These are phyloP conservation scores for Colostygia pectinataria DNA, from an alignment of 2,888 invertebrate species.

Conservation along the genomic window DNA sequence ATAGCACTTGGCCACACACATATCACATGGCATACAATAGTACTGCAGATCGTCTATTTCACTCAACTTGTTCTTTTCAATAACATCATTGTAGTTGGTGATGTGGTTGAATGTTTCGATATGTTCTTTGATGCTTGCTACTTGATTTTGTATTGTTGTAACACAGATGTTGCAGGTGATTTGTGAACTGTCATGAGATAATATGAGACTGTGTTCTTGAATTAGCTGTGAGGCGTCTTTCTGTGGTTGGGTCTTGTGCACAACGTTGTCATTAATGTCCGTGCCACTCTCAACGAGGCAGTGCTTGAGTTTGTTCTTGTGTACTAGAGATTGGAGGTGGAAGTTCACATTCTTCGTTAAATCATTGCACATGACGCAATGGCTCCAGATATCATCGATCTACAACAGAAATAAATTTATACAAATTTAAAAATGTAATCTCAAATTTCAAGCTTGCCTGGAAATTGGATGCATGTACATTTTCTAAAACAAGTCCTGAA, in stretches of 20 bases:
- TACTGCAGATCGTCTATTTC: constrained; percentile 11
- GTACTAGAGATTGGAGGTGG: constrained; percentile 24
- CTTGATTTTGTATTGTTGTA: constrained; percentile 9
- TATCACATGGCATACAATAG: constrained; percentile 22
- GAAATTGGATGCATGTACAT: too few relatives aligned
- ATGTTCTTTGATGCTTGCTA: constrained; percentile 9
- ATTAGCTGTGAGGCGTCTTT: constrained; percentile 6
- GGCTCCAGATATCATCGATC: constrained; percentile 32
- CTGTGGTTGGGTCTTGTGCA: not conserved
- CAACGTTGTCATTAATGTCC: constrained; percentile 8
- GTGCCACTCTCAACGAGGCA: constrained; percentile 5
- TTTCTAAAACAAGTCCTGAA: too few relatives aligned
- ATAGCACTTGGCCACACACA: constrained; percentile 10
- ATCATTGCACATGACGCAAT: constrained; percentile 40
- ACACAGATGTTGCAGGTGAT: constrained; percentile 22
- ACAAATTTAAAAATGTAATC: too few relatives aligned
- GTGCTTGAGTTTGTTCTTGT: constrained; percentile 23
- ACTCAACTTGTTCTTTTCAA: constrained; percentile 12
- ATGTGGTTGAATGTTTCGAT: constrained; percentile 16
- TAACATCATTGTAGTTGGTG: constrained; percentile 13
- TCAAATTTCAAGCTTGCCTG: too few relatives aligned
- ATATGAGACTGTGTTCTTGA: constrained; percentile 11
- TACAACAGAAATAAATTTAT: constrained; percentile 23
- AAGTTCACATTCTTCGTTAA: constrained; percentile 25
- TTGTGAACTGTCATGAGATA: constrained; percentile 9